Conservation (phyloP, 2,797 vertebrate genomes). For the Nyctibius grandis region DNA sequence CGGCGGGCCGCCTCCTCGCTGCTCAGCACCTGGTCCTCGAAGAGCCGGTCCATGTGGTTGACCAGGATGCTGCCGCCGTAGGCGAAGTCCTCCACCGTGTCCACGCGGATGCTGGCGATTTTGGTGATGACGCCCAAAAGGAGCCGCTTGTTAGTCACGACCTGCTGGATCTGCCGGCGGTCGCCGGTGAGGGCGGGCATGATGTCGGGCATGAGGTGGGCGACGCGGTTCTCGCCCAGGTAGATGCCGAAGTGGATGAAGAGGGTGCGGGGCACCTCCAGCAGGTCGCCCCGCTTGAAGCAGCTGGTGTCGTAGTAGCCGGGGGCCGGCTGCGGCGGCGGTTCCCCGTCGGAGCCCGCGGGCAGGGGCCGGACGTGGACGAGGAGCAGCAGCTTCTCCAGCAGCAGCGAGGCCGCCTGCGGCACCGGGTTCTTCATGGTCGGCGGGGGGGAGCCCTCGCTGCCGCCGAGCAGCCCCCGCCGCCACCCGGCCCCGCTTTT, state of each 20-base stretch:
- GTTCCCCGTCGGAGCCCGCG: neutral
- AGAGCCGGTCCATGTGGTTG: constrained; percentile 87
- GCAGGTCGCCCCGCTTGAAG: constrained; percentile 87
- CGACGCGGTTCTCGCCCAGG: constrained; percentile 88
- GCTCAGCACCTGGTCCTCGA: constrained; percentile 77
- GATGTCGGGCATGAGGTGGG: constrained; percentile 96
- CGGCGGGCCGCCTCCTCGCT: constrained; percentile 86
- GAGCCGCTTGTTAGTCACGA: constrained; percentile 91
- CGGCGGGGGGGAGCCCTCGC: neutral
- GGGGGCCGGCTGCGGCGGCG: neutral
- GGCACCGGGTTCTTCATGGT: constrained; percentile 35
- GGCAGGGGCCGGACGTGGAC: constrained; percentile 75
- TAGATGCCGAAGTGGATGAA: constrained; percentile 99
- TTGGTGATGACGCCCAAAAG: constrained; percentile 86
- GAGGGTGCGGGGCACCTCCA: constrained; percentile 91
- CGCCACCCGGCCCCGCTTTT: neutral
- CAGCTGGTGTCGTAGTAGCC: constrained; percentile 73
- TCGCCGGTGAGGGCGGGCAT: constrained; percentile 81
- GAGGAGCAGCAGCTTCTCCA: constrained; percentile 82
- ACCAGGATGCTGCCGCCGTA: constrained; percentile 87
- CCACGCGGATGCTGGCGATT: constrained; percentile 89
- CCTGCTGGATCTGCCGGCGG: constrained; percentile 73
- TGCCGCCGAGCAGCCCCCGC: neutral
- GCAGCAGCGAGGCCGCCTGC: constrained; percentile 57
- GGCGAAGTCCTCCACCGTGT: constrained; percentile 89